Percentiles rank a stretch among this genome's conserved stretches.
Conservation (phyloP, 2,113 vertebrate species). For the Anguilla rostrata region DNA sequence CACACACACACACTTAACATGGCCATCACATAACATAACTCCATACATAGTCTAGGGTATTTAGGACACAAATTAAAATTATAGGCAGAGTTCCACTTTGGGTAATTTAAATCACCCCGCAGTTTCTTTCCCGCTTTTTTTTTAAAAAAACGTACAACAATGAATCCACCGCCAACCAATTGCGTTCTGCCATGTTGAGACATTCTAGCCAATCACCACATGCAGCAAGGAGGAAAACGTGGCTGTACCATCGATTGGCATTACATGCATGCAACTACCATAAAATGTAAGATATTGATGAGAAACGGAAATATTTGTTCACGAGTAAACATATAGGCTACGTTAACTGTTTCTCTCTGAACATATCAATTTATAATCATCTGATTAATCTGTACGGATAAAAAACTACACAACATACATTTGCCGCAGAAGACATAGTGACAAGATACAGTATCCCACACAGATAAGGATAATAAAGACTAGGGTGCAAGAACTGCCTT, state of each 20-base stretch:
- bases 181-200: conserved; percentile 73
- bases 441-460: neutral
- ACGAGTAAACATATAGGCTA: neutral
- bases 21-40: too few species aligned
- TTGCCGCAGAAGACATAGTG: neutral
- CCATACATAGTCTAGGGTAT: neutral
- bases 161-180: conserved; percentile 57
- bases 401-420: neutral
- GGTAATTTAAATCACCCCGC: neutral
- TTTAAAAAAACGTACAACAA: conserved; percentile 41
- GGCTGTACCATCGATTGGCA: conserved; percentile 53
- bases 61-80: too few species aligned
- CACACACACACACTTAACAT: too few species aligned
- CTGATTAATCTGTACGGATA: neutral
- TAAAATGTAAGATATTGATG: conserved; percentile 45
- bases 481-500: neutral
- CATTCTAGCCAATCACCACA: conserved; percentile 58
- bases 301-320: conserved; percentile 32
- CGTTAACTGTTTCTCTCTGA: neutral
- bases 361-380: neutral
- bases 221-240: conserved; percentile 46
- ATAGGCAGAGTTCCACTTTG: too few species aligned
- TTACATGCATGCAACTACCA: conserved; percentile 23
- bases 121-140: conserved; percentile 38
- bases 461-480: neutral